Base-by-base conservation (phyloP, 2,797 vertebrate genomes). In the Enteromius anoplus region DNA sequence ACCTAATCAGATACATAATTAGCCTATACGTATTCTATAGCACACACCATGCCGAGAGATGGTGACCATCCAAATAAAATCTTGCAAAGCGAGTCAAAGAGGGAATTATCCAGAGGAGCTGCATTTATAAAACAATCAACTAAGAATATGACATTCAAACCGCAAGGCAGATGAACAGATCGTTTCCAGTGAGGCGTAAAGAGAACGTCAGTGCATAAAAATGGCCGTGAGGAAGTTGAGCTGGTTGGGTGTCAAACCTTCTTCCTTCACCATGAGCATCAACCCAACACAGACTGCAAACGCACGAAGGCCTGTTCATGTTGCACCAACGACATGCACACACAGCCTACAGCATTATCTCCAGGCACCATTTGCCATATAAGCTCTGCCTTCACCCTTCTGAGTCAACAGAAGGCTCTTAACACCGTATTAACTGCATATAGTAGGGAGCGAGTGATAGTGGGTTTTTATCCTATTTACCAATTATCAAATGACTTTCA, bases 151-250 rank as follows among this genome's bases (percentile, higher is more conserved):
- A 72, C 69, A n/a, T n/a, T 42, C 29, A 29, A 51, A 66, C 60
- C 29, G 51, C 70, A 75, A 65, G 70, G 80, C 51, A 73, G 42
- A 73, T 51, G 80, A 53, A 53, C 32, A 66, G 69, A 64, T 73
- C 14, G 29, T 5, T 81, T 62, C 42, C 55, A 81, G 4, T 51
- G 62, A 66, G 11, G 80, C 80, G 49, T 32, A 73, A 62, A 53
- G 42, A 47, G 60, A 53, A 32, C 70, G 62, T 68, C 73, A 80
- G 55, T 49, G 45, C 87, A 87, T 85, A 80, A 89, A 88, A 88
- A 89, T 88, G 80, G 86, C 86, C 75, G 83, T 79, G 76, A 85
- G 77, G 68, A 80, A 81, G 84, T 85, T 81, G 34, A 80, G 85
- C 85, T 86, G 76, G 45, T 75, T 68, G 47, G 60, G 81, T 88